Evolutionary conservation across 2,797 vertebrate genomes (phyloP), one percentile per base, ranked within the genome.

Genomic region (Myotis pilosus): DNA sequence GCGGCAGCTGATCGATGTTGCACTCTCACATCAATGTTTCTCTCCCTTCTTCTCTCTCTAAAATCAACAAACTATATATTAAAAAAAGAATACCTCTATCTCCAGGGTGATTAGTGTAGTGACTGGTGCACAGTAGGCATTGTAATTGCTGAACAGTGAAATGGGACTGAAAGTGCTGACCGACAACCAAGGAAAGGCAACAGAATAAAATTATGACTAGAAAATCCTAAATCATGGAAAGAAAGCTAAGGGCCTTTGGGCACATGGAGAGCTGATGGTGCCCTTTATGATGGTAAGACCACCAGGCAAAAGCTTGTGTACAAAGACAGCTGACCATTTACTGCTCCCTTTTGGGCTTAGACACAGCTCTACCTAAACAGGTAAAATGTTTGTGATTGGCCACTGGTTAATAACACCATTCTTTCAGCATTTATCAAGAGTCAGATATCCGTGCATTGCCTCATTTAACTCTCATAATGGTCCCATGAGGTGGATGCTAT

Each of bases 381-480:
- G 72, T 57, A 60, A 60, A 72, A 51, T 36, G 64, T 96, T 83
- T 62, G n/a, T 33, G 66, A 64, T 82, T 62, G 76, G 55, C 36
- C 82, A 25, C 53, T 87, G 81, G 47, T 89, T 94, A 92, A 87
- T 62, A 79, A 53, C 25, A 49, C 28, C 15, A 47, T 12, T 62
- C 38, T 44, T 64, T 28, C 30, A 55, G 36, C n/a, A 68, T 68
- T 69, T 91, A 81, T 74, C 72, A 82, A 74, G 92, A 89, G 80
- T 55, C 75, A 79, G 36, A 17, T 85, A 44, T 22, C 47, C 62
- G 44, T 68, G 81, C 57, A 80, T 91, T 33, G 82, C 44, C 36
- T 91, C 80, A 76, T 62, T 87, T 76, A 92, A 82, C 23, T 93
- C 60, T 91, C 41, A 19, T 49, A 80, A 84, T 28, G 41, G 60